Evolutionary conservation across 2,888 invertebrate genomes (phyloP).

Genomic region (Acanthacorydalis orientalis): DNA sequence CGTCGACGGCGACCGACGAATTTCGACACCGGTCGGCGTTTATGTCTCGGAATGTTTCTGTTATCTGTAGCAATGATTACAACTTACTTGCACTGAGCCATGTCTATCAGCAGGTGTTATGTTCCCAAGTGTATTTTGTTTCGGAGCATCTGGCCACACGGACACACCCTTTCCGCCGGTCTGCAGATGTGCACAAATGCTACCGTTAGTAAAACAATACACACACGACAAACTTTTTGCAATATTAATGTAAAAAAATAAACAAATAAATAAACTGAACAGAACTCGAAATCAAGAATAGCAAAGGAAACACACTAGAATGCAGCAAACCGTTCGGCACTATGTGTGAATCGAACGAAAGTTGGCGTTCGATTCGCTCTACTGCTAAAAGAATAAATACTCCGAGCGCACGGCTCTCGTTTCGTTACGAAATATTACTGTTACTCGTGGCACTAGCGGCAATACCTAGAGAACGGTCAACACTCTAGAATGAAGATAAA

Average conservation of each 20-base stretch:
- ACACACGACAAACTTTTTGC: slow-evolving; percentile 2
- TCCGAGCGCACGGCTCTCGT: background rate
- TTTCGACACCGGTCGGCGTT: no score
- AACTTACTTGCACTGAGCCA: slow-evolving; percentile 82
- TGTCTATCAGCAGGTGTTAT: slow-evolving; percentile 90
- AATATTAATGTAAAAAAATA: slow-evolving; percentile 1
- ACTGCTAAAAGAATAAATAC: no score
- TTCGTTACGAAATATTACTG: background rate
- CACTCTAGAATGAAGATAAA: no score
- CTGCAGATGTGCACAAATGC: slow-evolving; percentile 12
- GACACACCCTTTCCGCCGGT: slow-evolving; percentile 52
- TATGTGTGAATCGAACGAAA: background rate
- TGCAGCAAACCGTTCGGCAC: slow-evolving; percentile 7
- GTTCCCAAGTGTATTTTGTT: slow-evolving; percentile 65
- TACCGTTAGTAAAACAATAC: slow-evolving; percentile 10
- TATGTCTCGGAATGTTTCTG: no score
- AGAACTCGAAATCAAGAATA: slow-evolving; percentile 5
- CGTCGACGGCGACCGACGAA: no score
- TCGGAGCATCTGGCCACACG: slow-evolving; percentile 75
- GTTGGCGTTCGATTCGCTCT: no score
- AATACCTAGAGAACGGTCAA: no score
- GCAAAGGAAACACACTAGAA: slow-evolving; percentile 6
- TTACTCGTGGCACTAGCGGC: background rate
- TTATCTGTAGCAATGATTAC: no score
- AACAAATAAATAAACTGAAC: slow-evolving; percentile 1